Base-by-base conservation (phyloP, 2,113 vertebrate genomes). In the Herpailurus yagouaroundi region DNA sequence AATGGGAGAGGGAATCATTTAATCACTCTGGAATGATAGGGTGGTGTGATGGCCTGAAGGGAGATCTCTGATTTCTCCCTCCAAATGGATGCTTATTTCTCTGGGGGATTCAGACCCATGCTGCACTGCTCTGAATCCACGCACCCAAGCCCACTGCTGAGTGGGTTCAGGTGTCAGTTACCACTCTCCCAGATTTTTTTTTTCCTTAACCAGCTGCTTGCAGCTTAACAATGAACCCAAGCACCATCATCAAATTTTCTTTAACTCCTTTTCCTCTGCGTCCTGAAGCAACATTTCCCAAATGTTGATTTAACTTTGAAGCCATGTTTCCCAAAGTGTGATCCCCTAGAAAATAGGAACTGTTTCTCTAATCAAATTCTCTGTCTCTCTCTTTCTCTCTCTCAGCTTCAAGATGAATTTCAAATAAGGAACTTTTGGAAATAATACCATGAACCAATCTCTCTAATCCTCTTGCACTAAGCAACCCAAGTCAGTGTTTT, bases 41-140 rank as follows among this genome's bases (percentile, higher is more conserved):
- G 23, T 33, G 36, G 31, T 91, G 3, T 69, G 57, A 60, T 69
- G 15, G 57, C 85, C 93, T 66, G 29, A 85, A 94, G 66, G 45
- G 41, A 91, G 76, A 45, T 80, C 73, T 96, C 79, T 96, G 55
- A 31, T 96, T 95, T 97, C 89, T 93, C 27, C 7, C 16, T 91
- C 50, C 89, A 85, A 79, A 92, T 94, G 89, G 77, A 64, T 79
- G 31, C 48, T 86, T 68, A 16, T 29, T 95, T 33, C 76, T 73
- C 29, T 74, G 52, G 66, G 87, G 48, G 23, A 64, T 93, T 69
- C 52, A 60, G 31, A 48, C 18, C 8, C 64, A 11, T 9, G 15
- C 48, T 55, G 1, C 14, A 13, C 36, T 64, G 18, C 41, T 83
- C 21, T 66, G 38, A 84, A 80, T 18, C 36, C 12, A 8, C 29